Evolutionary conservation across 2,113 vertebrate genomes (phyloP).

Genomic region (Cyprinodon variegatus): DNA sequence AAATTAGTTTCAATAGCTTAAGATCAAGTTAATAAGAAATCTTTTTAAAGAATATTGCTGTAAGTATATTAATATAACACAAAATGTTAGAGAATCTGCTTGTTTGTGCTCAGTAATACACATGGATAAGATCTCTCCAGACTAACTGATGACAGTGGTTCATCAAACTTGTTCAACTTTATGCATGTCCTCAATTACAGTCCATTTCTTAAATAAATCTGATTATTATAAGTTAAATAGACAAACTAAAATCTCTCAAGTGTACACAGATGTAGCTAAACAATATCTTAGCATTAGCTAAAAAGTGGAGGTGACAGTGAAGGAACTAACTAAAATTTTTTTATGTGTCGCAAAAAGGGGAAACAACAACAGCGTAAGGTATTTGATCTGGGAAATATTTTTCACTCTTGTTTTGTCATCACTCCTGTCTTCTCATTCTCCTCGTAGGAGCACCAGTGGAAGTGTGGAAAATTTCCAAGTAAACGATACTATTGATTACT

Average conservation of each 20-base stretch:
- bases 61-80: too few relatives aligned
- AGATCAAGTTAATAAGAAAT: not conserved
- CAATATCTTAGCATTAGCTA: too few relatives aligned
- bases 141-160: not conserved
- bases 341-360: too few relatives aligned
- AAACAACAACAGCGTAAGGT: too few relatives aligned
- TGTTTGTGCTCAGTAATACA: not conserved
- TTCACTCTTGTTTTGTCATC: not conserved
- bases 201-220: not conserved
- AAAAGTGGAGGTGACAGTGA: too few relatives aligned
- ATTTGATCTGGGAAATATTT: not conserved
- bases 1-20: not conserved
- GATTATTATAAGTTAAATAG: not conserved
- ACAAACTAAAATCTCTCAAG: not conserved
- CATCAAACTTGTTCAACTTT: not conserved
- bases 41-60: not conserved
- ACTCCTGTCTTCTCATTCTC: not conserved
- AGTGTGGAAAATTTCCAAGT: too few relatives aligned
- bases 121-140: too few relatives aligned
- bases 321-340: too few relatives aligned
- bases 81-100: not conserved
- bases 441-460: too few relatives aligned
- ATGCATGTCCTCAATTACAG: not conserved
- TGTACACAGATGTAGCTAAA: not conserved
- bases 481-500: too few relatives aligned